These are phyloP conservation scores for Isaurus tuberculatus DNA, from an alignment of 92 coral and sea anemone species.

Conservation along the genomic window DNA sequence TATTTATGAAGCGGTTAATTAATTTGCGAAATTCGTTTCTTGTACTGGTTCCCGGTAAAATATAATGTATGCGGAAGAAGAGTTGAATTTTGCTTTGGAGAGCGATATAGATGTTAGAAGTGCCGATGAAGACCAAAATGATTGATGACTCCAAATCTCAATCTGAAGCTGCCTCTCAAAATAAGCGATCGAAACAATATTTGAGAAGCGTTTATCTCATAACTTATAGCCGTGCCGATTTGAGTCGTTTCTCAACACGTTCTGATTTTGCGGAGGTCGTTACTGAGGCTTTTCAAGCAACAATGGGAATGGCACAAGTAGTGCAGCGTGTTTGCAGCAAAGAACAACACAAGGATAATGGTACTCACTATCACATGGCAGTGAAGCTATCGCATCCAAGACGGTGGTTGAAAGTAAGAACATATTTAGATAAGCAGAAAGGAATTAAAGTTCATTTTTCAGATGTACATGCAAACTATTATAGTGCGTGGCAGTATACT, in stretches of 20 bases:
- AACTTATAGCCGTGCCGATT: neutral
- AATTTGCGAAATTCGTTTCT: too few species aligned
- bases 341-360: neutral
- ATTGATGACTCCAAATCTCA: too few species aligned
- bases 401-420: slow-evolving; percentile 36
- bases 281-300: neutral
- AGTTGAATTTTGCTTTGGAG: too few species aligned
- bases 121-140: too few species aligned
- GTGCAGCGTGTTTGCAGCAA: neutral
- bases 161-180: too few species aligned
- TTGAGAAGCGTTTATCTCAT: neutral
- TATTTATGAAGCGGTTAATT: too few species aligned
- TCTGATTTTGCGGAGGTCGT: neutral
- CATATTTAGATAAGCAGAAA: slow-evolving; percentile 12
- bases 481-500: slow-evolving; percentile 34
- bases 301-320: neutral
- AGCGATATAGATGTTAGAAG: too few species aligned
- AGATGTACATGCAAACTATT: slow-evolving; percentile 32
- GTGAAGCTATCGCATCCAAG: neutral
- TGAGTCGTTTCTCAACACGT: neutral
- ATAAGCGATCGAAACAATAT: too few species aligned
- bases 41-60: too few species aligned
- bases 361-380: slow-evolving; percentile 3
- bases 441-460: slow-evolving; percentile 21
- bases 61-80: too few species aligned